Evolutionary conservation across 2,888 invertebrate species (phyloP), one percentile per base, ranked within the genome.

Genomic region (Caenorhabditis japonica): DNA sequence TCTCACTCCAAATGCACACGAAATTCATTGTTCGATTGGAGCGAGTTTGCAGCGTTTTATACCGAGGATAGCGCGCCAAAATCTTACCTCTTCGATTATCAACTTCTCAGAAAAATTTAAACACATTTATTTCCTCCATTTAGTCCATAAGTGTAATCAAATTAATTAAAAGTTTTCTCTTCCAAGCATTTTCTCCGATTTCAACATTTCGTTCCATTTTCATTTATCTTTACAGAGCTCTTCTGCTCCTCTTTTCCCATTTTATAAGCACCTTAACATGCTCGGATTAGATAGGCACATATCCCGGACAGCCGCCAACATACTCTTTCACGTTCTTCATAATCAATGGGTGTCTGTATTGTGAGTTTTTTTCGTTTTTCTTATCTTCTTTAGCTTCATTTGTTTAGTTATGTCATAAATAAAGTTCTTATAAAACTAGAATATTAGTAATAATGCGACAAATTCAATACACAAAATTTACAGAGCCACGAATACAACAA

Each of bases 401-500:
- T 36, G 34, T 2, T 33, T 19, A 34, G 15, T 19, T 33, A 13
- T 27, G n/a, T 33, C 17, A 15, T 15, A 10, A 4, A 23, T 13
- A n/a, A 13, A n/a, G 36, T 19, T 15, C 3, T 17, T 34, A 5
- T 10, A 34, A 34, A 43, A 23, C 44, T 23, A 44, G 7, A 8
- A 21, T 21, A 21, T 17, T 21, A 4, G 7, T 21, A 41, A 41
- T 21, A 12, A 34, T 34, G 13, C 34, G 17, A 39, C 7, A 39
- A 39, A 12, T 33, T 33, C 34, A 7, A 33, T 33, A 10, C 34
- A 33, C 12, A 27, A 49, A 13, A 15, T 17, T 68, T 60, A n/a
- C 51, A 71, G 71, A 71, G 71, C 23, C 71, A 71, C n/a, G 71
- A 71, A 38, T 66, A 66, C 44, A 43, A 36, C n/a, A 66, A 66